A percentile compares a stretch with the other conserved stretches of the same genome.
phyloP scores from a whole-genome alignment of 2,113 vertebrate genomes.

The Haemorhous mexicanus region DNA sequence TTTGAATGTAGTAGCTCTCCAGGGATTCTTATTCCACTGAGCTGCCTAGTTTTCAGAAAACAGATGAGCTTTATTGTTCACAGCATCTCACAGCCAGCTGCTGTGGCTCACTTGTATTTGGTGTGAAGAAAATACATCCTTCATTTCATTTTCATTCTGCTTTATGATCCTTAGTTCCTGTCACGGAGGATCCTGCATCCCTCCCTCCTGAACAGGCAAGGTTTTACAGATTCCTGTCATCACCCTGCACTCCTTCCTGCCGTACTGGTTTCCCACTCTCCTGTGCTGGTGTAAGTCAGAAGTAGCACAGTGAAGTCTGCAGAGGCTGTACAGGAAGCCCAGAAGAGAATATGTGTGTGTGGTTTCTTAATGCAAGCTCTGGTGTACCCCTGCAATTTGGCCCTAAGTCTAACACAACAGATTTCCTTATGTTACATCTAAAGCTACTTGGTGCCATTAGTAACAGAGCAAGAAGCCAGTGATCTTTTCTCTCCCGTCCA shows the following conservation, averaged over 20 bases:
- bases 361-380: background rate
- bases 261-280: background rate
- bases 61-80: background rate
- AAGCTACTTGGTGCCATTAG: background rate
- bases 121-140: background rate
- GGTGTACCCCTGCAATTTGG: background rate
- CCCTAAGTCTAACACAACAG: background rate
- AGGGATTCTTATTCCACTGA: background rate
- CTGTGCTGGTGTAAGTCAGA: background rate
- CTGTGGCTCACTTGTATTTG: background rate
- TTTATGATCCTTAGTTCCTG: background rate
- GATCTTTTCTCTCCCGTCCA: background rate
- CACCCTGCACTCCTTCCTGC: fast-evolving
- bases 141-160: background rate
- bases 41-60: background rate
- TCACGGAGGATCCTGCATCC: background rate
- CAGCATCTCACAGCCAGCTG: background rate
- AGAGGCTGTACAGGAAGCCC: background rate
- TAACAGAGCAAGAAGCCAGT: background rate
- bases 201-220: fast-evolving
- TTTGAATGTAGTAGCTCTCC: background rate
- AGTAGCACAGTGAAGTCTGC: background rate
- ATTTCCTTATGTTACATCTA: background rate
- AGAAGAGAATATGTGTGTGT: background rate
- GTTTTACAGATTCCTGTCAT: background rate